Evolutionary conservation across 1,140 invertebrate genomes (phyloP).

Genomic region (Brachionus rubens): DNA sequence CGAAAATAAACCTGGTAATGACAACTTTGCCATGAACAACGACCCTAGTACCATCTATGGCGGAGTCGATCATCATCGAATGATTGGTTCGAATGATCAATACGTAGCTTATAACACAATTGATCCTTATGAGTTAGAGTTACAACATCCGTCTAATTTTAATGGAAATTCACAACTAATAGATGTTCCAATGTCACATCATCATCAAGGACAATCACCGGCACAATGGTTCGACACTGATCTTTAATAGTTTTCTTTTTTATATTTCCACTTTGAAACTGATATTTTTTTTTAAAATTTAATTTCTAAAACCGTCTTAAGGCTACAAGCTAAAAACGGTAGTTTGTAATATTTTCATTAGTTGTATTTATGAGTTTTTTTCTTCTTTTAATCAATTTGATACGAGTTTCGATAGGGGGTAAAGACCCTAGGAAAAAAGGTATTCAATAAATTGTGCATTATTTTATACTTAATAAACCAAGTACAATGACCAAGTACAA

Average conservation of each 20-base stretch:
- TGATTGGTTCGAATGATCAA: slow-evolving; percentile 43
- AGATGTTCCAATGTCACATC: not conserved
- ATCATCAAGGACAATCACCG: slow-evolving; percentile 35
- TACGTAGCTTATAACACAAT: slow-evolving; percentile 44
- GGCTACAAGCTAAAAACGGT: too few species aligned
- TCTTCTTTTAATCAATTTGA: too few species aligned
- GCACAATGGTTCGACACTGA: slow-evolving; percentile 45
- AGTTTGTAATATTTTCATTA: too few species aligned
- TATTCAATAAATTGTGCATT: too few species aligned
- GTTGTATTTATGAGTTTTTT: too few species aligned
- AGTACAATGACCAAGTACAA: too few species aligned
- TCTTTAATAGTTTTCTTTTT: not conserved
- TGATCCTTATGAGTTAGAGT: slow-evolving; percentile 36
- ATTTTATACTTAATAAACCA: too few species aligned
- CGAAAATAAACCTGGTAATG: slow-evolving; percentile 34
- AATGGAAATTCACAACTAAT: slow-evolving; percentile 30
- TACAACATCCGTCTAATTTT: slow-evolving; percentile 16
- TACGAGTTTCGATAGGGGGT: too few species aligned
- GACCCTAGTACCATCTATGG: slow-evolving; percentile 17
- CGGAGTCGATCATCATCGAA: slow-evolving; percentile 7
- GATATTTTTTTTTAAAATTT: slow-evolving; percentile 8
- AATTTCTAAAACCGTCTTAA: not conserved
- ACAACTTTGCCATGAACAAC: slow-evolving; percentile 37
- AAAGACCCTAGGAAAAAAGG: too few species aligned
- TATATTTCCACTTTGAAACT: not conserved